Base-by-base conservation (phyloP, 2,113 vertebrate species). In the Rhinolophus sinicus region DNA sequence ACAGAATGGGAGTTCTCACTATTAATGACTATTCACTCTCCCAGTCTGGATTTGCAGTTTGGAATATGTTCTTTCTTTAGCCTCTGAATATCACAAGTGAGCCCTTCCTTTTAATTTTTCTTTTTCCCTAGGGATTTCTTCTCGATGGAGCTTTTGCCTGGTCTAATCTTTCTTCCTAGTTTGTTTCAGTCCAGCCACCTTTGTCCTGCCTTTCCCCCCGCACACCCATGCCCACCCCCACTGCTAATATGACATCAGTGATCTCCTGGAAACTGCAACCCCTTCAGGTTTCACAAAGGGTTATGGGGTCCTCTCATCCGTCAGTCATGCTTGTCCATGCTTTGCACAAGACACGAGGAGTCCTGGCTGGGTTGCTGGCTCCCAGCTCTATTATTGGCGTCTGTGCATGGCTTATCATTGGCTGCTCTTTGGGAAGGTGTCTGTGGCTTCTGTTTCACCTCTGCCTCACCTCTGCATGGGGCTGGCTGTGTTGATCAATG, bases 61-160 rank as follows among this genome's bases (percentile, higher is more conserved):
- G 80, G 72, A 88, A 35, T 65, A 14, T 3, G 15, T 69, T 75
- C 73, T 91, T 70, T 65, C 38, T 76, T 81, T 90, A 86, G 69
- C 38, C 38, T 15, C 92, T 40, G 90, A n/a, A 47, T 56, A 65
- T 73, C 93, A 54, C 67, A 72, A 72, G 50, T 58, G 65, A 81
- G 24, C n/a, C 47, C n/a, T 94, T 97, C 52, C 35, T 86, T 5
- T 58, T 90, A 7, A 44, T 83, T 60, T 87, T 52, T 58, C 44
- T 94, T 88, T 58, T 35, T 75, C 76, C 33, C 91, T 81, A 81
- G 40, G 65, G 62, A 89, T 60, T 94, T 60, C 90, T 95, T 90
- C 47, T 84, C 38, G 1, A 26, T 22, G 10, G 52, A 90, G 21
- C 81, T 94, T 96, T 47, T 80, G 84, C 80, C 65, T 60, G 2